phyloP scores from a whole-genome alignment of 2,888 invertebrate species.

The Yponomeuta malinellus region DNA sequence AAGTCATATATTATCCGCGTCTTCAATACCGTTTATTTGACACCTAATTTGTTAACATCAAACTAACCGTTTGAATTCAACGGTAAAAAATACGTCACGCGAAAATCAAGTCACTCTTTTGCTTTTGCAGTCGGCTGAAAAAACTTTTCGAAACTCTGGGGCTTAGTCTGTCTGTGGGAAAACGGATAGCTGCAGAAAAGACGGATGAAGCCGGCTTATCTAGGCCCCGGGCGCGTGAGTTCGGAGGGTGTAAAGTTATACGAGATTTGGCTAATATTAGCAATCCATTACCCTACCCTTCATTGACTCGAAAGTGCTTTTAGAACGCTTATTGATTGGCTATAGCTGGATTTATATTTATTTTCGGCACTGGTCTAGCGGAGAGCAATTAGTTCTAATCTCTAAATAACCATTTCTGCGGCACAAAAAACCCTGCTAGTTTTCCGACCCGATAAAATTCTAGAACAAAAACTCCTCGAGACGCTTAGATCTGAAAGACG shows the following conservation, averaged over 20 bases:
- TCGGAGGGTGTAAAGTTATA: conserved; percentile 47
- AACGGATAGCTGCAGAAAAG: conserved; percentile 57
- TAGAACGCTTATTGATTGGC: conserved; percentile 5
- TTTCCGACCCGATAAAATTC: not conserved
- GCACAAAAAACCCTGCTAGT: too few species aligned
- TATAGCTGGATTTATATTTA: not conserved
- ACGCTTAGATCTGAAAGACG: conserved; percentile 25
- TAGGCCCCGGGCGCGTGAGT: conserved; percentile 26
- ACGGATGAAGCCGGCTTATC: conserved; percentile 60
- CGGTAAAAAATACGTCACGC: too few species aligned
- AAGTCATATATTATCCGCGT: too few species aligned
- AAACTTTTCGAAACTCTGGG: conserved; percentile 8
- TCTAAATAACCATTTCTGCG: too few species aligned
- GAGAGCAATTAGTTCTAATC: too few species aligned
- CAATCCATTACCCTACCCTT: conserved; percentile 60
- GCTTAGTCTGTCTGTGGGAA: conserved; percentile 9
- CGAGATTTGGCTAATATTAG: conserved; percentile 71
- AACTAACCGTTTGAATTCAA: too few species aligned
- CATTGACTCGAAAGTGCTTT: not conserved
- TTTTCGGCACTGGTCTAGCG: not conserved
- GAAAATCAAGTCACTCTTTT: too few species aligned
- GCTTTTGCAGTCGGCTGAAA: too few species aligned
- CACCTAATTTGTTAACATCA: too few species aligned
- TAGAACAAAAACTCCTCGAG: conserved; percentile 5
- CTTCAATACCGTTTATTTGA: too few species aligned